Evolutionary conservation across 2,113 vertebrate species (phyloP).

Genomic region (Corythornis vintsioides): DNA sequence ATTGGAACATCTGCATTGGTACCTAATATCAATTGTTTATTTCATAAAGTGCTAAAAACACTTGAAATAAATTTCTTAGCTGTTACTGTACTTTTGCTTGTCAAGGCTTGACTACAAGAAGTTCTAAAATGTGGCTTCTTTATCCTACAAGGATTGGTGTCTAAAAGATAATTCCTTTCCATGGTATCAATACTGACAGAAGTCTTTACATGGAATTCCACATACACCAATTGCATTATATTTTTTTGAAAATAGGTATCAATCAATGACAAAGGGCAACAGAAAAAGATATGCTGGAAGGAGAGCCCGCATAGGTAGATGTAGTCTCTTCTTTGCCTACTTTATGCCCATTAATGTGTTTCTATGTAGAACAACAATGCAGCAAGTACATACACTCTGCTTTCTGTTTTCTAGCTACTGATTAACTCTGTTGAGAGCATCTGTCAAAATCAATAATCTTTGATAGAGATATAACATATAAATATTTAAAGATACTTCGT

Average conservation of each 20-base stretch:
- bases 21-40: not conserved
- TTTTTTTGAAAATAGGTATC: not conserved
- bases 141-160: not conserved
- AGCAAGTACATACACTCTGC: not conserved
- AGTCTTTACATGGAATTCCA: not conserved
- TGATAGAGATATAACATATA: not conserved
- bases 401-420: not conserved
- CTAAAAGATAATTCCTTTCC: not conserved
- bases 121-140: not conserved
- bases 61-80: not conserved
- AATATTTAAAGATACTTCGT: not conserved
- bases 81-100: not conserved
- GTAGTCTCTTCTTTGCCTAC: not conserved
- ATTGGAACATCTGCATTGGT: not conserved
- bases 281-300: not conserved
- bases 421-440: not conserved
- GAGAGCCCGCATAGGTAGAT: not conserved
- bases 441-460: not conserved
- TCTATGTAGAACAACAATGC: fast-evolving
- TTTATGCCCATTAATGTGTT: not conserved
- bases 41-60: not conserved
- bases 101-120: not conserved
- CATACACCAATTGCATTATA: not conserved
- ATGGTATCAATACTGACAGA: not conserved
- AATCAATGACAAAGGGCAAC: not conserved